phyloP scores from a whole-genome alignment of 2,888 invertebrate species.

The Drosophila incognita region DNA sequence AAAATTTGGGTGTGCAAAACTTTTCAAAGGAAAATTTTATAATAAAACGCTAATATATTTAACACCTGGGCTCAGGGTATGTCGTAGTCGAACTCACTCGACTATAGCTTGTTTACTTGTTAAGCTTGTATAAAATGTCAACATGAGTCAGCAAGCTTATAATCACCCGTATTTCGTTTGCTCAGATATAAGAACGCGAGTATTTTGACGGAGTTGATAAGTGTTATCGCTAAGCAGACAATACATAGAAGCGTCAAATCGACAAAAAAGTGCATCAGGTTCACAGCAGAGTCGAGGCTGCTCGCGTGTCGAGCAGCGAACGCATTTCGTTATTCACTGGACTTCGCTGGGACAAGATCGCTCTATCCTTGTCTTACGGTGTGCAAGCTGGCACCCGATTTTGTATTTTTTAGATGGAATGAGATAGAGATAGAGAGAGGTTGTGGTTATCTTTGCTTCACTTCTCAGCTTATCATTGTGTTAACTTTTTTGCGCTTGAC shows the following conservation, averaged over 20 bases:
- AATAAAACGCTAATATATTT: not conserved
- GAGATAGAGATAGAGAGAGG: too few species aligned
- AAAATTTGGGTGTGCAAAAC: too few species aligned
- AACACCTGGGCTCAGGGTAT: not conserved
- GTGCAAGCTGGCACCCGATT: too few species aligned
- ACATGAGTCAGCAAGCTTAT: not conserved
- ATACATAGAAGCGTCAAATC: too few species aligned
- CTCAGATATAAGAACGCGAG: too few species aligned
- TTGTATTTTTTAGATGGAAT: too few species aligned
- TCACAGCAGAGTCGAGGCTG: too few species aligned
- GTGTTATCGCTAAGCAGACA: not conserved
- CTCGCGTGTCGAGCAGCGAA: too few species aligned
- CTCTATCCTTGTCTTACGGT: too few species aligned
- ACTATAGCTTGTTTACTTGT: not conserved
- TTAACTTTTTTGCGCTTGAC: slow-evolving; percentile 11
- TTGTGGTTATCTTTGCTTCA: slow-evolving; percentile 6
- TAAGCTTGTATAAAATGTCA: slow-evolving; percentile 4
- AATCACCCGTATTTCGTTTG: not conserved
- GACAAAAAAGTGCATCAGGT: too few species aligned
- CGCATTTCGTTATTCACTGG: too few species aligned
- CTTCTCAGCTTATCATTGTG: slow-evolving; percentile 5
- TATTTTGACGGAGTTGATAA: slow-evolving; percentile 2
- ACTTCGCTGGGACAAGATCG: too few species aligned
- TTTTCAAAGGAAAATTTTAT: not conserved
- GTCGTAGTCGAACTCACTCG: not conserved